Evolutionary conservation across 2,797 vertebrate genomes (phyloP).

Genomic region (Chrysocyon brachyurus): DNA sequence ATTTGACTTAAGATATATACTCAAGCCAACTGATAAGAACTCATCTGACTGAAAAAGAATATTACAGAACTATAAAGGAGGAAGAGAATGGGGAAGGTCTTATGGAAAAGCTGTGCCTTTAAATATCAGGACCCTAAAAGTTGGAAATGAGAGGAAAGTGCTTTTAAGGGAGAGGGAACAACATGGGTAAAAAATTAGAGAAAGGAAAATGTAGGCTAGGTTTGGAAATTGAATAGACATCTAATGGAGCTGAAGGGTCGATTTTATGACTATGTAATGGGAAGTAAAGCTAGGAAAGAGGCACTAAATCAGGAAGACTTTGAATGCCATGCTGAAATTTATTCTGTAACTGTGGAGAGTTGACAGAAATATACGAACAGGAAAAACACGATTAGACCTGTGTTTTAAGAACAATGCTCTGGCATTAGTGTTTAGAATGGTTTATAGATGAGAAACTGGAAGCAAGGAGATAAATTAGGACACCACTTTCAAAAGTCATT

Average conservation of each 20-base stretch:
- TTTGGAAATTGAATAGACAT: neutral
- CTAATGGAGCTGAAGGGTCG: neutral
- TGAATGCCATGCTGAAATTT: slow-evolving; percentile 31
- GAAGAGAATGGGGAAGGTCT: neutral
- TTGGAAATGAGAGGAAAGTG: neutral
- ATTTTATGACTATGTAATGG: neutral
- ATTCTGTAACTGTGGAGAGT: neutral
- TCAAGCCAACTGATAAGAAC: neutral
- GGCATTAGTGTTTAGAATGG: neutral
- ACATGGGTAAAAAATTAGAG: neutral
- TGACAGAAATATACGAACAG: neutral
- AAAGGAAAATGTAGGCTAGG: neutral
- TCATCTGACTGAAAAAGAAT: slow-evolving; percentile 20
- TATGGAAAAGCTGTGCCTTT: neutral
- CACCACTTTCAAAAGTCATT: slow-evolving; percentile 5
- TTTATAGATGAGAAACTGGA: slow-evolving; percentile 17
- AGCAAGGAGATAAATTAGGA: neutral
- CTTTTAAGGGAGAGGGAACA: neutral
- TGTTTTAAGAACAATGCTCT: neutral
- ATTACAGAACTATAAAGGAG: neutral
- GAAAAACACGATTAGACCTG: neutral
- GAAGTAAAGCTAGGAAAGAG: slow-evolving; percentile 11
- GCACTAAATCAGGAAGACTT: neutral
- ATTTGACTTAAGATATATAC: neutral
- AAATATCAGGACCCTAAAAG: neutral